These are phyloP conservation scores for Saguinus imperator DNA, from an alignment of 2,113 vertebrate species.

Conservation along the genomic window DNA sequence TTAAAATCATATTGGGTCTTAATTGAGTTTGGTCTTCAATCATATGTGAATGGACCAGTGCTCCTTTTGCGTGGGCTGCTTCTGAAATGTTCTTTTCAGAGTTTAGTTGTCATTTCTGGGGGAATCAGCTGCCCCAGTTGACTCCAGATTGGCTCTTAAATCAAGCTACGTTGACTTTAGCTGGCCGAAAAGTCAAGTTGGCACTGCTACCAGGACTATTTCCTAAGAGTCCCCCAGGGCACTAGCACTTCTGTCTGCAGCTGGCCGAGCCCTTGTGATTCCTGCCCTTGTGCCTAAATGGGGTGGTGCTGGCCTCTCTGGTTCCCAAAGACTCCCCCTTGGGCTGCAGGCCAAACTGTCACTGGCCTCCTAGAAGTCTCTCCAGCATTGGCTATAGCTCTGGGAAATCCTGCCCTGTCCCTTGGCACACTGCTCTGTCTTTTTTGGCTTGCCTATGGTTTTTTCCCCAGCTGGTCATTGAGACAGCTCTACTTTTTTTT, in stretches of 20 bases:
- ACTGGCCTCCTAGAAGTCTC: background rate
- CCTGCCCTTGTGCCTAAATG: background rate
- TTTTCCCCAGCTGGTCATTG: background rate
- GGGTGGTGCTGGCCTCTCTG: background rate
- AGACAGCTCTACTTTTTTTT: background rate
- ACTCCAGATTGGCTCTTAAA: background rate
- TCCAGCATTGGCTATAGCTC: background rate
- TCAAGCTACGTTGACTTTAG: background rate
- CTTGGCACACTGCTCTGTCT: background rate
- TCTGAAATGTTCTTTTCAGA: background rate
- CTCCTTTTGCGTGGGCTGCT: background rate
- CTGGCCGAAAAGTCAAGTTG: background rate
- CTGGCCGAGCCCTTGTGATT: background rate
- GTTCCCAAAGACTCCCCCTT: background rate
- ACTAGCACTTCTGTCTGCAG: background rate
- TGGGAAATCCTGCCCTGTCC: background rate
- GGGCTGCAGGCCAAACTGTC: background rate
- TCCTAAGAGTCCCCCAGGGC: background rate
- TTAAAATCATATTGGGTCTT: background rate
- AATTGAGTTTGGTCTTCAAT: background rate
- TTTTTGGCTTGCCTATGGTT: no score
- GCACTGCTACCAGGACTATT: background rate
- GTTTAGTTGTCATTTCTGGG: background rate
- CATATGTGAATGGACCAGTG: background rate
- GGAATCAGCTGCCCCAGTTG: background rate